Evolutionary conservation across 2,797 vertebrate species (phyloP).

Genomic region (Silurus lanzhouensis): DNA sequence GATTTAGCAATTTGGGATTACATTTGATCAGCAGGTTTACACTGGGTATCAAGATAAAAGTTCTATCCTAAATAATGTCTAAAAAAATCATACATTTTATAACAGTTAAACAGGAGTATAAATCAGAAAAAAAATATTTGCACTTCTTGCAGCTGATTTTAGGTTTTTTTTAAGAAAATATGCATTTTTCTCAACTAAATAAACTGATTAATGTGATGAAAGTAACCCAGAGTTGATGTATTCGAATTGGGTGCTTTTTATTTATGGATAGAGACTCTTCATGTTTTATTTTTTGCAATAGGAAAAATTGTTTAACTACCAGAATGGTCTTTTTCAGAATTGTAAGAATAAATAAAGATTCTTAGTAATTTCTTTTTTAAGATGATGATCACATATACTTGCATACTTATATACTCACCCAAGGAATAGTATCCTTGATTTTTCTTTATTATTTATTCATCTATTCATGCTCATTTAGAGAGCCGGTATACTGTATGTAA

Average conservation of each 20-base stretch:
- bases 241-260: too few relatives aligned
- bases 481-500: constrained; percentile 5
- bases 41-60: neutral
- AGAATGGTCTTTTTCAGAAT: neutral
- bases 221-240: too few relatives aligned
- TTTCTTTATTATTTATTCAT: neutral
- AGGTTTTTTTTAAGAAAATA: too few relatives aligned
- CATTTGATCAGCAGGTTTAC: neutral
- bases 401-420: neutral
- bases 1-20: neutral
- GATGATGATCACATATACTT: too few relatives aligned
- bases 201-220: too few relatives aligned
- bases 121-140: neutral
- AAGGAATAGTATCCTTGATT: neutral
- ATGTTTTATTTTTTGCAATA: neutral
- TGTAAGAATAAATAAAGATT: neutral
- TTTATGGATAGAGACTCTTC: too few relatives aligned
- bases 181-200: too few relatives aligned
- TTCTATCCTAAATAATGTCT: neutral
- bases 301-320: neutral
- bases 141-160: neutral
- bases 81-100: neutral
- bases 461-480: constrained; percentile 16
- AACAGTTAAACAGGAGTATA: neutral
- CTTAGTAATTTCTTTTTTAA: too few relatives aligned